phyloP scores from a whole-genome alignment of 2,113 vertebrate species.

The Pollimyrus isidori region DNA sequence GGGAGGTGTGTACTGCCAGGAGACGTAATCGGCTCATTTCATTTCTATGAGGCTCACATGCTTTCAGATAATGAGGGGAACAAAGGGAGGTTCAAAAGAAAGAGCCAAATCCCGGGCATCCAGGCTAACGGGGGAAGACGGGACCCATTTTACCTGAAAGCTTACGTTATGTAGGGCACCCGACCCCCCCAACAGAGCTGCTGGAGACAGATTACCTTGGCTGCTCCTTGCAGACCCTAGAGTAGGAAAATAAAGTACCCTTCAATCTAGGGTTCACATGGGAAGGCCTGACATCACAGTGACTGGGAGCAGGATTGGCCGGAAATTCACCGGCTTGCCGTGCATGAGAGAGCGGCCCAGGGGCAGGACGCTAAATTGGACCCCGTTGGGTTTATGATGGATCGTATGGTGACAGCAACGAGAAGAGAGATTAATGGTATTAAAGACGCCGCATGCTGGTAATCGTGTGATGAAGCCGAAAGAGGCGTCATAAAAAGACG shows the following conservation, averaged over 20 bases:
- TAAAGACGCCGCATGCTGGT: not conserved
- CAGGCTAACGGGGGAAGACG: not conserved
- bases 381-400: not conserved
- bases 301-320: not conserved
- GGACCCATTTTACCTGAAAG: not conserved
- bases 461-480: not conserved
- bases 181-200: not conserved
- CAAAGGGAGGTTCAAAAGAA: not conserved
- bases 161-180: not conserved
- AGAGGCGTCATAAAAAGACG: not conserved
- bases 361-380: not conserved
- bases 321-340: not conserved
- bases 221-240: not conserved
- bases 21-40: not conserved
- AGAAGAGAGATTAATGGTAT: not conserved
- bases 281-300: not conserved
- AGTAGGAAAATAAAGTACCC: slow-evolving; percentile 15
- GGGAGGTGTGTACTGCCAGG: not conserved
- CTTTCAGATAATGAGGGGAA: not conserved
- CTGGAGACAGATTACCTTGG: slow-evolving; percentile 8
- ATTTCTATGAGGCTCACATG: not conserved
- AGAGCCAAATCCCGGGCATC: not conserved
- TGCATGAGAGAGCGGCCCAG: not conserved
- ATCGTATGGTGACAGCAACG: not conserved
- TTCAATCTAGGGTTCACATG: slow-evolving; percentile 13